Evolutionary conservation across 2,113 vertebrate genomes (phyloP).

Genomic region (Probosciger aterrimus): DNA sequence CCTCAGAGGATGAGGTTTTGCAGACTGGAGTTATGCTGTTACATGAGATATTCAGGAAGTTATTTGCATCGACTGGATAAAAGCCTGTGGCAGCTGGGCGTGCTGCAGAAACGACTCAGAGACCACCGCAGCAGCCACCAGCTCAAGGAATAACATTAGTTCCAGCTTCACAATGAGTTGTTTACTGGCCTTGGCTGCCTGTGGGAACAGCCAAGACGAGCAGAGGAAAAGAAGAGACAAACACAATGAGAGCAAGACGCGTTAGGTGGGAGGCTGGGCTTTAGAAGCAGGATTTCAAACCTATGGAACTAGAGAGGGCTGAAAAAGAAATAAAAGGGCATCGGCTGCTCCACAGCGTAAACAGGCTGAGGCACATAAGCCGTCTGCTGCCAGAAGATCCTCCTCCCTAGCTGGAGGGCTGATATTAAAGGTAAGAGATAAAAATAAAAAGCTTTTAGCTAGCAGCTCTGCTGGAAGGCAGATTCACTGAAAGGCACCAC

Average conservation of each 20-base stretch:
- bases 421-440: conserved; percentile 18
- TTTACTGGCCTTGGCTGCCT: conserved; percentile 45
- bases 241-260: conserved; percentile 22
- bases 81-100: background rate
- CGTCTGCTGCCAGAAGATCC: background rate
- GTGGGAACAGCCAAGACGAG: conserved; percentile 32
- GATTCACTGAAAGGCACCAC: background rate
- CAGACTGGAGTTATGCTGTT: background rate
- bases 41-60: conserved; percentile 33
- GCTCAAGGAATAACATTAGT: background rate
- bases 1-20: background rate
- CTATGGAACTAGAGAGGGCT: background rate
- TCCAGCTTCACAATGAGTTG: conserved; percentile 46
- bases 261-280: conserved; percentile 49
- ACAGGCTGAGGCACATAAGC: background rate
- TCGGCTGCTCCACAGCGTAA: background rate
- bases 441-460: background rate
- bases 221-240: conserved; percentile 49
- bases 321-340: background rate
- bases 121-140: background rate
- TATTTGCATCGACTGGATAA: conserved; percentile 37
- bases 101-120: background rate
- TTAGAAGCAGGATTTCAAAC: background rate
- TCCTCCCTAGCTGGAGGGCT: background rate
- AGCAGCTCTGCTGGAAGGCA: background rate